Percentiles rank a stretch among this genome's conserved stretches.
Evolutionary conservation across 1,140 invertebrate species (phyloP).

Genomic region (Carcinoscorpius rotundicauda): DNA sequence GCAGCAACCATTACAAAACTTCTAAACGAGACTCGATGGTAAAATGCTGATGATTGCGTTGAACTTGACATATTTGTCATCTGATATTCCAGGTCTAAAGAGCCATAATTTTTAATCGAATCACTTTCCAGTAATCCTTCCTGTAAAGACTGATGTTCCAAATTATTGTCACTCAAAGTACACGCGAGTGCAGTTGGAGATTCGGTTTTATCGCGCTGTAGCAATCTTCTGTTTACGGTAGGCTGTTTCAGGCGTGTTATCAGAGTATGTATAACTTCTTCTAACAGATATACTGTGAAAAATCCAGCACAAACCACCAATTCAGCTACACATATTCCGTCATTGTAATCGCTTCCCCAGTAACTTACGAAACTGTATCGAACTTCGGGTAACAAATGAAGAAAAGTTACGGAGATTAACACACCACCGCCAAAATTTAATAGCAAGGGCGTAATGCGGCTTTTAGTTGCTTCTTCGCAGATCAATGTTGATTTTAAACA

Average conservation of each 20-base stretch:
- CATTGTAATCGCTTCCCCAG: slow-evolving; percentile 42
- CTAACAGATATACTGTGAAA: no score
- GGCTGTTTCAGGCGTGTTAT: no score
- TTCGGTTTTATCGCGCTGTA: no score
- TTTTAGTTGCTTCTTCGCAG: slow-evolving; percentile 8
- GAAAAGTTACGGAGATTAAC: slow-evolving; percentile 60
- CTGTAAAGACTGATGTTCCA: no score
- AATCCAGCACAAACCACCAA: no score
- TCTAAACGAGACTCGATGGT: slow-evolving; percentile 9
- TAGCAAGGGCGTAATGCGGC: slow-evolving; percentile 13
- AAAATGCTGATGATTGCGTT: neutral
- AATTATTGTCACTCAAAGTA: no score
- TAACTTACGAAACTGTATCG: slow-evolving; percentile 36
- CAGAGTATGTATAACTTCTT: no score
- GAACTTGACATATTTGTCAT: neutral
- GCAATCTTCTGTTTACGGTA: no score
- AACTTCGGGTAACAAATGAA: slow-evolving; percentile 73
- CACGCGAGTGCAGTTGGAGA: no score
- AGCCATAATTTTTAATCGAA: no score
- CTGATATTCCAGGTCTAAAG: no score
- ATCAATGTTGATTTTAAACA: slow-evolving; percentile 1
- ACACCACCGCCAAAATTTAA: slow-evolving; percentile 62
- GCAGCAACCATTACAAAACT: slow-evolving; percentile 37
- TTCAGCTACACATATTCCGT: neutral
- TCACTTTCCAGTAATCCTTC: no score